These are phyloP conservation scores for Sorex fumeus DNA, from an alignment of 2,113 vertebrate species.

Conservation along the genomic window DNA sequence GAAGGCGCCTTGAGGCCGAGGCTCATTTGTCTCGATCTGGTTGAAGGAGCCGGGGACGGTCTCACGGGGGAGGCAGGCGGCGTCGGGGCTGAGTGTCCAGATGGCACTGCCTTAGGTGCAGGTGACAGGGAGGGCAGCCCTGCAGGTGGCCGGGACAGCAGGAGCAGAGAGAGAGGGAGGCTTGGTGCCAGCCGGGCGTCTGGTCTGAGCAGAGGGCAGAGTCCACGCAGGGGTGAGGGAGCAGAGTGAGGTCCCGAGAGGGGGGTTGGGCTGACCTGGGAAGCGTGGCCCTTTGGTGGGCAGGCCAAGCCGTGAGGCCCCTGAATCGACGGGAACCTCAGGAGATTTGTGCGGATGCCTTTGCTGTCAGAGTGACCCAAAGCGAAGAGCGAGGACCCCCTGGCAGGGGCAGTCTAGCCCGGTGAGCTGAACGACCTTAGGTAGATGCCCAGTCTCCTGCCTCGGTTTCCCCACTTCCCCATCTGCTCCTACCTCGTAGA, in stretches of 20 bases:
- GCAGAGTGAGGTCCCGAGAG: neutral
- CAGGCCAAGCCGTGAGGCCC: neutral
- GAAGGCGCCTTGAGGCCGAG: neutral
- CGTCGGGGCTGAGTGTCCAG: neutral
- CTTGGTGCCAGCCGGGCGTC: neutral
- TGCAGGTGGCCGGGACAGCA: neutral
- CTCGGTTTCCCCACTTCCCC: slow-evolving; percentile 57
- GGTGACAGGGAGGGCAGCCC: neutral
- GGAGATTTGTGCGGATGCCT: neutral
- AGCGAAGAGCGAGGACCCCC: slow-evolving; percentile 22
- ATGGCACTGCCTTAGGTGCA: fast-evolving
- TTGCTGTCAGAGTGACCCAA: neutral
- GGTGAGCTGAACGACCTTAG: neutral
- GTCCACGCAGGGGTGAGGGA: neutral
- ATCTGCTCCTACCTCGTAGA: neutral
- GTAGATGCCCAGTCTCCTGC: neutral
- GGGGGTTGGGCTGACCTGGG: neutral
- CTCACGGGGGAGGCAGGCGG: neutral
- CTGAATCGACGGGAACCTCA: neutral
- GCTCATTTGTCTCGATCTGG: fast-evolving
- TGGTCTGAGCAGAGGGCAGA: neutral
- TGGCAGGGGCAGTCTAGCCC: too few species aligned
- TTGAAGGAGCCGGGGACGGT: neutral
- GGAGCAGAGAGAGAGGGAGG: neutral
- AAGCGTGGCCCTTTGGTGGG: too few species aligned